Evolutionary conservation across 2,113 vertebrate genomes (phyloP).

Genomic region (Sinocyclocheilus maitianheensis): DNA sequence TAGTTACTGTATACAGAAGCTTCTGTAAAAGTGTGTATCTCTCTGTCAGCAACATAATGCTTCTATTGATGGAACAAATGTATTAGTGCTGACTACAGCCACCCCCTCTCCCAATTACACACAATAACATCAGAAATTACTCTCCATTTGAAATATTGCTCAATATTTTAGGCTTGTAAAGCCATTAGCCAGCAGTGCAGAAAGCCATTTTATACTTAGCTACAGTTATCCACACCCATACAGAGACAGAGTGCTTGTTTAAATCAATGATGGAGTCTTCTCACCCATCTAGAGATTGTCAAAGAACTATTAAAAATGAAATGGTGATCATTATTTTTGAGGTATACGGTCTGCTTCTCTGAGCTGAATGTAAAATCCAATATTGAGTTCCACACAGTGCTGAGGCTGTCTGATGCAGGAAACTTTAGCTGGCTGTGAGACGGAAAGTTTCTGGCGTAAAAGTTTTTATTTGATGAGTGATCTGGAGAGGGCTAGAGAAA

Average conservation of each 20-base stretch:
- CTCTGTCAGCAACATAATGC: conserved; percentile 10
- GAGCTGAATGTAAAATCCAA: conserved; percentile 9
- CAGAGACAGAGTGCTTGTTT: conserved; percentile 7
- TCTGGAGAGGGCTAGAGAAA: background rate
- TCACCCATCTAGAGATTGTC: background rate
- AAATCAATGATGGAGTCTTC: conserved; percentile 34
- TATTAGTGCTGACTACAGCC: conserved; percentile 7
- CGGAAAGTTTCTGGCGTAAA: background rate
- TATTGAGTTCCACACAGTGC: background rate
- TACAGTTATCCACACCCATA: conserved; percentile 1
- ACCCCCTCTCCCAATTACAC: conserved; percentile 16
- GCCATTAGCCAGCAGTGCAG: conserved; percentile 27
- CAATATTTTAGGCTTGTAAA: conserved; percentile 31
- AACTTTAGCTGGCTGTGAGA: background rate
- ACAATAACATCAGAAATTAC: conserved; percentile 19
- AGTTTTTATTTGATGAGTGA: conserved; percentile 28
- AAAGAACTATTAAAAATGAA: conserved; percentile 36
- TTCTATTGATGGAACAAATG: conserved; percentile 11
- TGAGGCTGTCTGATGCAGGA: background rate
- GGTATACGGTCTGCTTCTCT: background rate
- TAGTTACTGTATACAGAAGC: background rate
- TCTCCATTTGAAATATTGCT: conserved; percentile 18
- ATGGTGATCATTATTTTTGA: conserved; percentile 25
- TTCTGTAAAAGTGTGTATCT: background rate
- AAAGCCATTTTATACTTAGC: conserved; percentile 28